Evolutionary conservation across 2,113 vertebrate species (phyloP), one percentile per base, ranked within the genome.

Genomic region (Mastomys natalensis): DNA sequence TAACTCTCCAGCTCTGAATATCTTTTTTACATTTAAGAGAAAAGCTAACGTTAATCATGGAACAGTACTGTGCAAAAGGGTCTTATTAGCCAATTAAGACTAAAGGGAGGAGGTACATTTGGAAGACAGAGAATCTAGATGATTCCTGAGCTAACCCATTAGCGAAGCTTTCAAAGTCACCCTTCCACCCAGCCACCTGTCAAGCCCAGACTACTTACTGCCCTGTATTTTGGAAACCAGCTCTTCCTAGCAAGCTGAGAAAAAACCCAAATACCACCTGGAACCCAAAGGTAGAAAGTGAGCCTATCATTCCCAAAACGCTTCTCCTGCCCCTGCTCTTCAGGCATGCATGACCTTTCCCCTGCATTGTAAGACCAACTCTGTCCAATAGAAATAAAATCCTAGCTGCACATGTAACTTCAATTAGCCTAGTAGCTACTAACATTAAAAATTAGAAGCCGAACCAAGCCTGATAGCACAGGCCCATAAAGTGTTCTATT

Each of bases 1-100:
- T 82, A 4, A 40, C 13, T 45, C 26, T 85, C 82, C 40, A 45
- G 58, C 58, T 43, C 55, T 10, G 15, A 85, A 10, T 31, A 45
- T 64, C 58, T 43, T 82, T 60, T 22, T 45, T 84, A 21, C 95
- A 21, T 88, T 91, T 88, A 94, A 78, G 40, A 76, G 90, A 78
- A 94, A n/a, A 70, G 37, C 29, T 92, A 11, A 6, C 80, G 10
- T 95, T 81, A 95, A 74, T 68, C 31, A 53, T 4, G 87, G 48
- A 7, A 37, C 72, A 74, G 17, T 72, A 45, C 43, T 66, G 24
- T 77, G 13, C 12, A 40, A 90, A 80, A 66, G 37, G 78, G 29
- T 70, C 53, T 51, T 89, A 72, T 45, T 16, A 70, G 37, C 53
- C 60, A 85, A 3, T 91, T 62, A 89, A 91, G 66, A 89, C 10